These are phyloP conservation scores for Trichechus manatus DNA, from an alignment of 2,113 vertebrate genomes.

Conservation along the genomic window DNA sequence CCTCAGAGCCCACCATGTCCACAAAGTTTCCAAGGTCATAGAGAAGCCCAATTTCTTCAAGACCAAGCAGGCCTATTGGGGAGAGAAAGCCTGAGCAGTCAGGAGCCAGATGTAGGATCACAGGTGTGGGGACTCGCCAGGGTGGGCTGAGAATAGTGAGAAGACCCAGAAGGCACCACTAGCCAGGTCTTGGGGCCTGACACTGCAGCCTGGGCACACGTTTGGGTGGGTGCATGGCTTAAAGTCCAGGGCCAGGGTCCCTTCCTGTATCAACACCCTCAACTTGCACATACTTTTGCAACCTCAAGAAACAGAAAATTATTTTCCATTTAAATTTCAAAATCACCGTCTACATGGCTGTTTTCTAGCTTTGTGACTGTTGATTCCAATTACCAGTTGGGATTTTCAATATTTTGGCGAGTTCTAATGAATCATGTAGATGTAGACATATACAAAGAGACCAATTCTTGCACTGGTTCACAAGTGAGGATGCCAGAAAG, in stretches of 20 bases:
- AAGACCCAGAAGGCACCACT: background rate
- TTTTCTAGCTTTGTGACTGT: background rate
- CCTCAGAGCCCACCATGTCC: fast-evolving
- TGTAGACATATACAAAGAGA: background rate
- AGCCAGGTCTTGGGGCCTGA: fast-evolving
- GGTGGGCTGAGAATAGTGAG: background rate
- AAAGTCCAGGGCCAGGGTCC: too few relatives aligned
- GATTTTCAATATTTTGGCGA: background rate
- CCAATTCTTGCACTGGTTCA: background rate
- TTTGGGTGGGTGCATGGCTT: too few relatives aligned
- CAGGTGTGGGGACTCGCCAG: background rate
- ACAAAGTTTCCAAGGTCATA: fast-evolving
- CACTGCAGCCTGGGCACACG: fast-evolving
- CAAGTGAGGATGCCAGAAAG: background rate
- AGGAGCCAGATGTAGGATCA: background rate
- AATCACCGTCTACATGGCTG: fast-evolving
- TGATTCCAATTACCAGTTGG: background rate
- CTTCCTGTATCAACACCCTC: background rate
- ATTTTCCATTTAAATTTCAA: background rate
- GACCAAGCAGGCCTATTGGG: background rate
- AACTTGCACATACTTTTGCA: background rate
- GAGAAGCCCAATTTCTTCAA: background rate
- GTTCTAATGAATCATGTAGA: background rate
- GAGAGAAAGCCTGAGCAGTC: background rate
- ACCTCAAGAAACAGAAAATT: fast-evolving